These are phyloP conservation scores for Sinohyriopsis cumingii DNA, from an alignment of 2,888 invertebrate genomes.

Conservation along the genomic window DNA sequence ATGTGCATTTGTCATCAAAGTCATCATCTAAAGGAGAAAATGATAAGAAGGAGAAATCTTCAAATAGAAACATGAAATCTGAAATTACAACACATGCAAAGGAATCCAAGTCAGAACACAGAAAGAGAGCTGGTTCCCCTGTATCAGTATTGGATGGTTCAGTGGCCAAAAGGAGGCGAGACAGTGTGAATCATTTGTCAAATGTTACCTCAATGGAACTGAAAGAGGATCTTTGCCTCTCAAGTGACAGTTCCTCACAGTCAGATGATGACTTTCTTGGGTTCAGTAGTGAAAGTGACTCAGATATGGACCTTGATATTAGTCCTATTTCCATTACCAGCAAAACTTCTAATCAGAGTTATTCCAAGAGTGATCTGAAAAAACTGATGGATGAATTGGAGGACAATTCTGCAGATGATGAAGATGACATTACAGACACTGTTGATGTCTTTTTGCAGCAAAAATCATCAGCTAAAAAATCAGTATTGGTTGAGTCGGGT, in stretches of 20 bases:
- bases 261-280: slow-evolving; percentile 6
- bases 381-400: slow-evolving; percentile 28
- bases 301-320: not conserved
- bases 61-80: slow-evolving; percentile 3
- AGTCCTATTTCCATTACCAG: slow-evolving; percentile 17
- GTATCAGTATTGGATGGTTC: not conserved
- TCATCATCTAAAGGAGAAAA: not conserved
- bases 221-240: slow-evolving; percentile 26
- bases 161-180: not conserved
- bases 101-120: not conserved
- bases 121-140: not conserved
- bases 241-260: slow-evolving; percentile 20
- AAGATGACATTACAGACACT: slow-evolving; percentile 27
- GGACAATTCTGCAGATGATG: slow-evolving; percentile 22
- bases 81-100: not conserved
- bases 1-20: slow-evolving; percentile 6
- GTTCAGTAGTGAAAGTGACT: slow-evolving; percentile 7
- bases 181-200: slow-evolving; percentile 10
- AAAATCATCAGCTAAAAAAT: too few species aligned
- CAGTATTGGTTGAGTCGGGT: too few species aligned
- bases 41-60: not conserved
- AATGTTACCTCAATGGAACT: slow-evolving; percentile 28
- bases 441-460: slow-evolving; percentile 29
- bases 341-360: slow-evolving; percentile 18
- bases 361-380: slow-evolving; percentile 25